Conservation (phyloP, 2,888 invertebrate species). For the Drosophila anomalata region DNA sequence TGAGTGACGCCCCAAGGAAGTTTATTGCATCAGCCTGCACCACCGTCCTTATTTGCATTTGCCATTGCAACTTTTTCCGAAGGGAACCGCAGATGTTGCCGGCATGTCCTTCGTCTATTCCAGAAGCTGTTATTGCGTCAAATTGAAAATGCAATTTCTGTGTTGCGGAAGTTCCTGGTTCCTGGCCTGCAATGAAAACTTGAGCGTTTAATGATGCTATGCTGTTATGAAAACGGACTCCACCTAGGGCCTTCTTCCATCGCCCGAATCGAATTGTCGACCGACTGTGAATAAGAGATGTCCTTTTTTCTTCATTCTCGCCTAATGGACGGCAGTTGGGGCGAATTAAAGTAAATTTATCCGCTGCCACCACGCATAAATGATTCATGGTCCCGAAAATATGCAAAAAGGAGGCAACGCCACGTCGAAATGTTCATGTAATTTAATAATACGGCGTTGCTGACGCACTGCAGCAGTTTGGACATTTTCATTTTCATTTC, state of each 20-base stretch:
- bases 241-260: background rate
- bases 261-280: conserved; percentile 17
- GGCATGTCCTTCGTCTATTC: conserved; percentile 3
- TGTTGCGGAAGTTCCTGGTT: conserved; percentile 57
- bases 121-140: conserved; percentile 22
- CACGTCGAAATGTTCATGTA: conserved; percentile 40
- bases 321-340: conserved; percentile 29
- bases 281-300: conserved; percentile 23
- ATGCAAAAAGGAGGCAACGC: conserved; percentile 19
- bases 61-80: conserved; percentile 30
- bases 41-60: conserved; percentile 26
- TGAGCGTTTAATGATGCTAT: conserved; percentile 66
- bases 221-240: conserved; percentile 55
- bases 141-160: conserved; percentile 69
- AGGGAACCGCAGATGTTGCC: conserved; percentile 24
- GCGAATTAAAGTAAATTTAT: conserved; percentile 15
- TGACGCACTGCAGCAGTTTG: conserved; percentile 21
- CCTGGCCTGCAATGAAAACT: conserved; percentile 71
- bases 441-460: conserved; percentile 56
- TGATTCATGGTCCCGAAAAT: conserved; percentile 21
- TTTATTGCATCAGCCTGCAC: conserved; percentile 31
- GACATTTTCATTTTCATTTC: conserved; percentile 25
- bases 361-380: conserved; percentile 20
- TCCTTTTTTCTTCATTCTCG: background rate
- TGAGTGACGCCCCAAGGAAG: conserved; percentile 51